phyloP scores from a whole-genome alignment of 2,888 invertebrate genomes.

The Sphinx pinastri region DNA sequence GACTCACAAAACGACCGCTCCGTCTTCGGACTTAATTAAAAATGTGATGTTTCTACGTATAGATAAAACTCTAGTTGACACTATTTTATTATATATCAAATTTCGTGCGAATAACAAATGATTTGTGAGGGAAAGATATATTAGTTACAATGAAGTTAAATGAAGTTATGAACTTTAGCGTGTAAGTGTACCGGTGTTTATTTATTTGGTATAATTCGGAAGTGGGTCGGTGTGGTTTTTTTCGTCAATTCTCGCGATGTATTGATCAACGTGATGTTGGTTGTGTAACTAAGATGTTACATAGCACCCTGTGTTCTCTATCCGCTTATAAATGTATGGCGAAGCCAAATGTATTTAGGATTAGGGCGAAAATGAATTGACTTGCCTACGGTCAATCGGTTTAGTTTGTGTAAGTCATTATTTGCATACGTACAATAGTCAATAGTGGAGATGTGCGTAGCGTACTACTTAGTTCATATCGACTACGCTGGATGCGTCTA shows the following conservation, averaged over 20 bases:
- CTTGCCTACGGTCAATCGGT: slow-evolving; percentile 28
- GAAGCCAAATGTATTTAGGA: slow-evolving; percentile 24
- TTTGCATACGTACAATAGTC: slow-evolving; percentile 33
- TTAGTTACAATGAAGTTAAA: slow-evolving; percentile 72
- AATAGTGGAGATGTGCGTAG: not conserved
- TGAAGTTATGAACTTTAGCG: slow-evolving; percentile 75
- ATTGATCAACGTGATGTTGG: slow-evolving; percentile 17
- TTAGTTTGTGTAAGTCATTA: slow-evolving; percentile 32
- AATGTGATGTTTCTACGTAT: slow-evolving; percentile 73
- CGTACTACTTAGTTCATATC: slow-evolving; percentile 4
- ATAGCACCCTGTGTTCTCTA: slow-evolving; percentile 22
- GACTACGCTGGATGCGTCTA: not conserved
- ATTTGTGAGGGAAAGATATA: slow-evolving; percentile 43
- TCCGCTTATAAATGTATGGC: slow-evolving; percentile 21
- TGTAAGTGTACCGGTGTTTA: slow-evolving; percentile 73
- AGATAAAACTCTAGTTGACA: slow-evolving; percentile 58
- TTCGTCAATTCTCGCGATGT: slow-evolving; percentile 3
- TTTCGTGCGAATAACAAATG: slow-evolving; percentile 63
- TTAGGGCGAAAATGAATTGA: slow-evolving; percentile 61
- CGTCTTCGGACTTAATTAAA: slow-evolving; percentile 36
- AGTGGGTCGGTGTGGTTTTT: slow-evolving; percentile 16
- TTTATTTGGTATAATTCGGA: slow-evolving; percentile 55
- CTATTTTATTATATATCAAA: slow-evolving; percentile 75
- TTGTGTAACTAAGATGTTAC: slow-evolving; percentile 6
- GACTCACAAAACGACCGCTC: no score